Conservation (phyloP, 2,797 vertebrate species). For the Spheniscus humboldti region DNA sequence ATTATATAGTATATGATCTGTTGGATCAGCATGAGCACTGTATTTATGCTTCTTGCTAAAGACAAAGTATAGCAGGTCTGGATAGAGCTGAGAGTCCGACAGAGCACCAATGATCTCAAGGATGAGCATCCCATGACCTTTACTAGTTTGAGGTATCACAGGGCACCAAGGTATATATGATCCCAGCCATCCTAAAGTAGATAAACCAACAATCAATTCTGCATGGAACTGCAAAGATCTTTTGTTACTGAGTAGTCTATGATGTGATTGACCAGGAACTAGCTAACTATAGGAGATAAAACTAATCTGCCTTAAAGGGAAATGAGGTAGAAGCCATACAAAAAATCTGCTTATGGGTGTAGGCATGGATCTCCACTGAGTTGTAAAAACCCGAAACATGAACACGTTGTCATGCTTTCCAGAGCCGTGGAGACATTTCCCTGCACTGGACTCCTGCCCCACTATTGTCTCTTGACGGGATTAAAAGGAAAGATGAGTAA, state of each 20-base stretch:
- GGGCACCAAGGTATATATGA: background rate
- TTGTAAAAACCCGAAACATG: background rate
- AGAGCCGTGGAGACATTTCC: background rate
- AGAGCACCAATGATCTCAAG: background rate
- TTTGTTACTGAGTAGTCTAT: background rate
- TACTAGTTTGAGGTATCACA: background rate
- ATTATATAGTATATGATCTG: background rate
- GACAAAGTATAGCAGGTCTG: background rate
- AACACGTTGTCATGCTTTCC: background rate
- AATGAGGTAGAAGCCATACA: background rate
- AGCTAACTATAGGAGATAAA: background rate
- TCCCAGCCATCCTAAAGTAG: background rate
- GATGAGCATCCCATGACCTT: background rate
- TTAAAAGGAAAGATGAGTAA: background rate
- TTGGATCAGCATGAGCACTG: background rate
- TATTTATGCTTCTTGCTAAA: background rate
- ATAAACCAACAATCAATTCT: background rate
- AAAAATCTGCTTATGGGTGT: background rate
- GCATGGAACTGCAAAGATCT: background rate
- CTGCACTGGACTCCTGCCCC: background rate
- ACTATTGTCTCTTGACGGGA: background rate
- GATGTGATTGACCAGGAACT: background rate
- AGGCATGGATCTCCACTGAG: background rate
- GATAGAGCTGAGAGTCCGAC: background rate
- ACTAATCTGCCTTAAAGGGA: background rate